Base-by-base conservation (phyloP, 2,797 vertebrate genomes). In the Rhinoraja longicauda region DNA sequence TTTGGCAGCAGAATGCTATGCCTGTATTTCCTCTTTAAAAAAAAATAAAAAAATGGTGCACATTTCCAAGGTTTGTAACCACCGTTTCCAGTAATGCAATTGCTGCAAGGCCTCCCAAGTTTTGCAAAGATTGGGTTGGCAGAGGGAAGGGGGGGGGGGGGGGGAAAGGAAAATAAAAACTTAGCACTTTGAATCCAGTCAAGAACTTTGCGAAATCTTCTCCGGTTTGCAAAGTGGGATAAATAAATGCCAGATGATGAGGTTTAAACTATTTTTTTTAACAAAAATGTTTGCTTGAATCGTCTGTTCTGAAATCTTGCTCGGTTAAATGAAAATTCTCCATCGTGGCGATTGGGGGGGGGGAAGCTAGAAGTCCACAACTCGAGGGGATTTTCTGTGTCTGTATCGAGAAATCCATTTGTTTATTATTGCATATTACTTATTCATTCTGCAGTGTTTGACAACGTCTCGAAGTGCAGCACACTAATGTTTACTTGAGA, bases 381-480 rank as follows among this genome's bases (percentile, higher is more conserved):
- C 2, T 13, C 45, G 59, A 32, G 45, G 10, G 36, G 36, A 32
- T 53, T 84, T 75, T 6, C 26, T 57, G 39, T 93, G 36, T 67
- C 91, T 67, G 67, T 94, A 94, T 84, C 91, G 94, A 94, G 94
- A 96, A 93, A 95, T 90, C 13, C 70, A 57, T 95, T 95, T 97
- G 95, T 98, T 98, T 98, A 96, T 97, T 96, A 96, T 97, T 96
- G 96, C 97, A 97, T 96, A 96, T 96, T 96, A 95, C 96, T 96
- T 95, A 96, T 94, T 96, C 97, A 97, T 96, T 97, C 96, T 97
- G 95, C 96, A 97, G 96, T 95, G 96, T 95, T 95, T 94, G 94
- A 95, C 94, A 95, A 97, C 96, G 95, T 94, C 94, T 95, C 95
- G 95, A 96, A 93, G 94, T 95, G 95, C 94, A 94, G 36, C 93